These are phyloP conservation scores for Ornithorhynchus anatinus DNA, from an alignment of 2,113 vertebrate genomes.

Conservation along the genomic window DNA sequence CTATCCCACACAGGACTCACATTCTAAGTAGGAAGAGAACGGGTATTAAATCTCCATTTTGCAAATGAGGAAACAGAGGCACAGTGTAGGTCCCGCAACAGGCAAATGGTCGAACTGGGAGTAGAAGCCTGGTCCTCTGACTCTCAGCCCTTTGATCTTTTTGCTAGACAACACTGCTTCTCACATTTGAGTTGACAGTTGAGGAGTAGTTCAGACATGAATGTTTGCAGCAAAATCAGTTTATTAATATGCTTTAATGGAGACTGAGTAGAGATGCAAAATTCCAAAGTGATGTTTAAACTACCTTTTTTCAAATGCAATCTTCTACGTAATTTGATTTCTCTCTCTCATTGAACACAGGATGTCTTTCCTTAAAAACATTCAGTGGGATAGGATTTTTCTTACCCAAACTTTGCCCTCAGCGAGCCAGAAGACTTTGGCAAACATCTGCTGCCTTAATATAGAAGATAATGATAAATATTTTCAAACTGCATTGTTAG, in stretches of 20 bases:
- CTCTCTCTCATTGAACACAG: background rate
- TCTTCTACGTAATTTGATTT: background rate
- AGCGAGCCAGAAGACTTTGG: background rate
- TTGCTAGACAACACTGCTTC: background rate
- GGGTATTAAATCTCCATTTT: background rate
- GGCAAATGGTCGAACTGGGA: no score
- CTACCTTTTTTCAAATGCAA: background rate
- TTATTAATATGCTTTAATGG: slow-evolving; percentile 32
- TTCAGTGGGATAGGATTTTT: background rate
- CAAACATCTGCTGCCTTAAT: background rate
- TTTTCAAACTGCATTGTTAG: slow-evolving; percentile 11
- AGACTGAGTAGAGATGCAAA: slow-evolving; percentile 41
- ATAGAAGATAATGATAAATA: background rate
- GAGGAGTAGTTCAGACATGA: background rate
- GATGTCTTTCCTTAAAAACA: background rate
- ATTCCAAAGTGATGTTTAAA: slow-evolving; percentile 23
- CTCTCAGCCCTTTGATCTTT: background rate
- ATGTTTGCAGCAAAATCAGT: slow-evolving; percentile 41
- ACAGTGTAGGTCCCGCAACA: background rate
- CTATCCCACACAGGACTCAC: background rate
- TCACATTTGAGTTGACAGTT: background rate
- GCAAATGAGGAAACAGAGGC: background rate
- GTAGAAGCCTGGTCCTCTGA: background rate
- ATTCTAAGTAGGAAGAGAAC: background rate
- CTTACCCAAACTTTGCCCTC: background rate